Evolutionary conservation across 1,140 invertebrate genomes (phyloP).

Genomic region (Ceratina calcarata): DNA sequence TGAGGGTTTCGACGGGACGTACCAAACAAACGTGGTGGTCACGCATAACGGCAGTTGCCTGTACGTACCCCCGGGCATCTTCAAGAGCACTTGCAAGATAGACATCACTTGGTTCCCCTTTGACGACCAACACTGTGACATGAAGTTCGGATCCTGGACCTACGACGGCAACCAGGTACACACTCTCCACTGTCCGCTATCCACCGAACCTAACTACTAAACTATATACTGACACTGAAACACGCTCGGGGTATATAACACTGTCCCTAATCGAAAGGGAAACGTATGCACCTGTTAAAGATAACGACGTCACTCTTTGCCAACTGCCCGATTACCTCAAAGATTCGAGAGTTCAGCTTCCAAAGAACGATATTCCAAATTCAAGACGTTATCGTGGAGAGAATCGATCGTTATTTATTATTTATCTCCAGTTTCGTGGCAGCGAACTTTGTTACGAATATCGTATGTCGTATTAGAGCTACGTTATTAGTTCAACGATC

Average conservation of each 20-base stretch:
- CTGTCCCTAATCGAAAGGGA: too few relatives aligned
- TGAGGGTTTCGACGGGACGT: conserved; percentile 98
- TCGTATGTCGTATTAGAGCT: too few relatives aligned
- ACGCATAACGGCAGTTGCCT: conserved; percentile 96
- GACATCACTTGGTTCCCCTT: conserved; percentile 99
- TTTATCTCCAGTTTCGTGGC: too few relatives aligned
- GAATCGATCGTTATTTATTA: too few relatives aligned
- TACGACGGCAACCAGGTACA: conserved; percentile 95
- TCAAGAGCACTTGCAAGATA: conserved; percentile 99
- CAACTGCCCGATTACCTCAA: conserved; percentile 43
- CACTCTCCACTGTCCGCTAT: conserved; percentile 70
- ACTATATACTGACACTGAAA: conserved; percentile 27
- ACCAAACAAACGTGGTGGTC: conserved; percentile 98
- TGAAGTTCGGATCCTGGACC: conserved; percentile 98
- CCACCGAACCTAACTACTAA: conserved; percentile 65
- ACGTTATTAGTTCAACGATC: too few relatives aligned
- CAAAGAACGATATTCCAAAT: conserved; percentile 8
- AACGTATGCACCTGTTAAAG: too few relatives aligned
- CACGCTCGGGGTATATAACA: too few relatives aligned
- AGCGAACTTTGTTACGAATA: too few relatives aligned
- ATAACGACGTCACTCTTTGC: not conserved
- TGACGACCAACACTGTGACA: conserved; percentile 97
- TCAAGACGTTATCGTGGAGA: not conserved
- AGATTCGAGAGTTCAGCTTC: conserved; percentile 24
- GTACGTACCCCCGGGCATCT: conserved; percentile 98